Evolutionary conservation across 2,797 vertebrate species (phyloP), one percentile per base, ranked within the genome.

Genomic region (Fistularia tabacaria): DNA sequence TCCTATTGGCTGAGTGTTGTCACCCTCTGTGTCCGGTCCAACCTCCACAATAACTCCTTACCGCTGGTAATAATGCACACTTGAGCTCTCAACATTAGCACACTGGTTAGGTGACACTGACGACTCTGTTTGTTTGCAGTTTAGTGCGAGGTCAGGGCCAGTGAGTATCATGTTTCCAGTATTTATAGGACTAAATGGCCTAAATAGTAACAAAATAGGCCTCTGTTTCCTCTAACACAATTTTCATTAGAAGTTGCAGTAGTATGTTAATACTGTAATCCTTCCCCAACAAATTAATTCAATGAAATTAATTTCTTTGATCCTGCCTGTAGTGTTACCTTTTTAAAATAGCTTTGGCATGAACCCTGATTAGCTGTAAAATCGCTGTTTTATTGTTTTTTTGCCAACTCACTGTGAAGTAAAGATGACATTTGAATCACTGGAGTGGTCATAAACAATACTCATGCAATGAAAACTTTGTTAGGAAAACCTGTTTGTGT

Each of bases 81-180:
- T 64, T 62, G 49, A 71, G 78, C 63, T 49, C 71, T 78, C 65
- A 61, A 59, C 54, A 44, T 79, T 68, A 77, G 75, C 64, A 56
- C 65, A 59, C 55, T 68, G 71, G 62, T 69, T 79, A 71, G 79
- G 68, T 83, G 79, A 84, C 80, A 84, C 73, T 74, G 81, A 87
- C 81, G 71, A 62, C 66, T 74, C 82, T 67, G 76, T 77, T 69
- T 66, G 68, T 78, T 74, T 72, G 69, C 76, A 74, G 57, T 66
- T n/a, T 14, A 14, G 80, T 55, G 51, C 64, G 47, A 70, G 69
- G 64, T 86, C 72, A 82, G 81, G 78, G 82, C 83, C 74, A 60
- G 57, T 54, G 69, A 67, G 60, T 69, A 59, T 47, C 42, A 60
- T 74, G 64, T 76, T 45, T 57, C 57, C 55, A 60, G 47, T 41